Percentiles rank a stretch among this genome's conserved stretches.
Evolutionary conservation across 2,797 vertebrate genomes (phyloP).

Genomic region (Acipenser oxyrinchus): DNA sequence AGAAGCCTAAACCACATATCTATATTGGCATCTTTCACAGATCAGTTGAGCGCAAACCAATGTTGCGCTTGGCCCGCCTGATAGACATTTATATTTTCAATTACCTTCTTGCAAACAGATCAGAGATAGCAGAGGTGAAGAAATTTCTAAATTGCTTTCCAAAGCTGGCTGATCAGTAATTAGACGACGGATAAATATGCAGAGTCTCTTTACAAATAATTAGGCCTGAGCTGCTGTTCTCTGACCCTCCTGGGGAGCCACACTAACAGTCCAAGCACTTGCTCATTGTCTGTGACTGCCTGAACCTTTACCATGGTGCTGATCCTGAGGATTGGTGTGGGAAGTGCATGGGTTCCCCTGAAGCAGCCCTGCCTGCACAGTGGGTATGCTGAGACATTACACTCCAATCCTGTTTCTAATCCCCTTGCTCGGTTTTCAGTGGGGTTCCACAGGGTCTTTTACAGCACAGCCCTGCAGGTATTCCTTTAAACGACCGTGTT

Average conservation of each 20-base stretch:
- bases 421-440: too few species aligned
- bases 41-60: constrained; percentile 43
- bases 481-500: too few species aligned
- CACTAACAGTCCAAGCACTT: not conserved
- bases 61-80: constrained; percentile 36
- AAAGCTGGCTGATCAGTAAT: not conserved
- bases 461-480: too few species aligned
- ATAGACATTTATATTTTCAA: constrained; percentile 47
- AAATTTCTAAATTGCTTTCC: constrained; percentile 23
- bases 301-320: not conserved
- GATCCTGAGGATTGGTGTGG: too few species aligned
- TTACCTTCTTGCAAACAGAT: constrained; percentile 44
- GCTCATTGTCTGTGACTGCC: not conserved
- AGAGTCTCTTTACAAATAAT: constrained; percentile 14
- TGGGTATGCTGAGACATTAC: too few species aligned
- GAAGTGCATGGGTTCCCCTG: not conserved
- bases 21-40: constrained; percentile 37
- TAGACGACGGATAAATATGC: not conserved
- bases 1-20: constrained; percentile 39
- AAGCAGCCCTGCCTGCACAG: not conserved
- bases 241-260: constrained; percentile 7
- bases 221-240: constrained; percentile 12
- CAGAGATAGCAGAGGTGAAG: constrained; percentile 35
- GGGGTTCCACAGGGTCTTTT: too few species aligned
- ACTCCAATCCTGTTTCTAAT: too few species aligned